These are phyloP conservation scores for Philotrypesis tridentata DNA, from an alignment of 1,140 invertebrate genomes.

Conservation along the genomic window DNA sequence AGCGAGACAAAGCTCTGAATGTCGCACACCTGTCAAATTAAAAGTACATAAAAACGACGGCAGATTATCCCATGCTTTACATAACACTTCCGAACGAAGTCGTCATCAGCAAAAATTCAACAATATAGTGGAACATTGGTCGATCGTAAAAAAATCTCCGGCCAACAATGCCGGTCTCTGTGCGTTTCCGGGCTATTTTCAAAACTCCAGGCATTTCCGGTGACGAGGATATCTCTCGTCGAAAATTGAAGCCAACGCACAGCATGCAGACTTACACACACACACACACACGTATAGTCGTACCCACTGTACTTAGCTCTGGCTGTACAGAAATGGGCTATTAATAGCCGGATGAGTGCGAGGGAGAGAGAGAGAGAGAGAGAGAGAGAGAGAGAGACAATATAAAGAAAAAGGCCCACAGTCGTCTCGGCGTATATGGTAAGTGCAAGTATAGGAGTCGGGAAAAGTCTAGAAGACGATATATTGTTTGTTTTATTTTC, in stretches of 20 bases:
- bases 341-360: conserved; percentile 36
- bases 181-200: conserved; percentile 32
- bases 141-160: background rate
- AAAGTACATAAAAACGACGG: background rate
- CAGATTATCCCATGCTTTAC: background rate
- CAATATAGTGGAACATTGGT: background rate
- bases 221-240: background rate
- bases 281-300: background rate
- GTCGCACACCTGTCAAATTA: background rate
- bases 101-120: background rate
- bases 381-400: background rate
- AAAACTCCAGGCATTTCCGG: conserved; percentile 7
- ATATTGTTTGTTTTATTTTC: background rate
- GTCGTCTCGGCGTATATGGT: background rate
- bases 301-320: conserved; percentile 23
- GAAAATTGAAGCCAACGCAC: conserved; percentile 7
- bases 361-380: background rate
- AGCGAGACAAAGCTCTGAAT: background rate
- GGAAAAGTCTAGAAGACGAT: background rate
- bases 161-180: background rate
- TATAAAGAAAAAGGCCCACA: conserved; percentile 12
- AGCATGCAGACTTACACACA: background rate
- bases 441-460: background rate
- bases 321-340: background rate
- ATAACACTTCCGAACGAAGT: background rate